Conservation (phyloP, 2,888 invertebrate genomes). For the Lordiphosa fenestrarum region DNA sequence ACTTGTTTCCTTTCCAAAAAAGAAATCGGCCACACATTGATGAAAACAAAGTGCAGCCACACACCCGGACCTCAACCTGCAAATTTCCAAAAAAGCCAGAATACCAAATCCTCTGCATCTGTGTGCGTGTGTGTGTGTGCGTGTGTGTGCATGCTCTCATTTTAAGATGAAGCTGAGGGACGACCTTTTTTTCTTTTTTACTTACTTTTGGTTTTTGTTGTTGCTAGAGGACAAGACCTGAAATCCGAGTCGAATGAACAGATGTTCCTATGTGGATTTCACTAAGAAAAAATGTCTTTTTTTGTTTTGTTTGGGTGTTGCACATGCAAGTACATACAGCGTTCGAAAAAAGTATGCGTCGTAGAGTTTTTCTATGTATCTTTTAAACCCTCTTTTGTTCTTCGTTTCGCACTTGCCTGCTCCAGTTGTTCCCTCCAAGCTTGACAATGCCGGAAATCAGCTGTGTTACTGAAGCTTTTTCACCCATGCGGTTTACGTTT, state of each 20-base stretch:
- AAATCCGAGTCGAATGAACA: constrained; percentile 64
- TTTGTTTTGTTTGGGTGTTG: constrained; percentile 17
- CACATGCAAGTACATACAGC: constrained; percentile 13
- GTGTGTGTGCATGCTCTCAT: constrained; percentile 23
- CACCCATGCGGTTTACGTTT: too few relatives aligned
- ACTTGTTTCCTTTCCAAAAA: constrained; percentile 22
- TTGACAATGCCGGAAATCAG: too few relatives aligned
- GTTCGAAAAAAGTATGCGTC: too few relatives aligned
- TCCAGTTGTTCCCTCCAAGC: too few relatives aligned
- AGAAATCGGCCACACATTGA: constrained; percentile 29
- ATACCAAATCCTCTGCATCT: constrained; percentile 24
- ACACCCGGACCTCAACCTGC: constrained; percentile 6
- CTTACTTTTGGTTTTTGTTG: constrained; percentile 9
- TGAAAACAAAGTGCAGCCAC: not conserved
- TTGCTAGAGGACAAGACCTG: constrained; percentile 36
- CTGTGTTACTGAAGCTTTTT: too few relatives aligned
- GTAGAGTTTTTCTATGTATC: too few relatives aligned
- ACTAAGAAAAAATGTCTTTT: constrained; percentile 52
- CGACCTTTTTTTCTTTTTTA: too few relatives aligned
- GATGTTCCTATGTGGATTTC: constrained; percentile 65
- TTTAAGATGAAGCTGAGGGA: constrained; percentile 1
- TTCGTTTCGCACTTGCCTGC: too few relatives aligned
- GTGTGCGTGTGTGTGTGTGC: constrained; percentile 15
- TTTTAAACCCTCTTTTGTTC: too few relatives aligned
- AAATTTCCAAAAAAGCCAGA: constrained; percentile 45